These are phyloP conservation scores for Champsocephalus esox DNA, from an alignment of 2,797 vertebrate species.

Conservation along the genomic window DNA sequence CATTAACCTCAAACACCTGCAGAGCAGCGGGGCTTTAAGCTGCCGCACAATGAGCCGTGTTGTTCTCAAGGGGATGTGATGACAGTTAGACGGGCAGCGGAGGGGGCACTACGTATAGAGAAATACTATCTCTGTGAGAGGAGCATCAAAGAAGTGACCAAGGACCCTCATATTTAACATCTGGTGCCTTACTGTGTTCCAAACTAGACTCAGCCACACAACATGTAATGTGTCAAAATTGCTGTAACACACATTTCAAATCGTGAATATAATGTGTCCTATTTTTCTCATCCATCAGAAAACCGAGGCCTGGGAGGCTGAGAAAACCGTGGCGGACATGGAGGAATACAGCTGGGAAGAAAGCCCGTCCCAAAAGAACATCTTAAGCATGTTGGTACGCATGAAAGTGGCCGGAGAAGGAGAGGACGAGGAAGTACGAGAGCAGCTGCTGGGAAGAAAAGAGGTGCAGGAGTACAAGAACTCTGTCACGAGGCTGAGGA, in stretches of 20 bases:
- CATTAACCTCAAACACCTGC: slow-evolving; percentile 78
- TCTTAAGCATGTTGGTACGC: slow-evolving; percentile 83
- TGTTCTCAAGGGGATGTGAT: slow-evolving; percentile 72
- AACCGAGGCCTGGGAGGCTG: slow-evolving; percentile 92
- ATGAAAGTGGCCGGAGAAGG: slow-evolving; percentile 75
- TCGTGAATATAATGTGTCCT: neutral
- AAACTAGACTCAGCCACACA: neutral
- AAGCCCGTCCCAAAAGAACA: slow-evolving; percentile 89
- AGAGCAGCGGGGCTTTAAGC: slow-evolving; percentile 56
- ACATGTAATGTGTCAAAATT: no score
- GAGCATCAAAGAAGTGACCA: slow-evolving; percentile 56
- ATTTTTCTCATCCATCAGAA: slow-evolving; percentile 84
- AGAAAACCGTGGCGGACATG: slow-evolving; percentile 91
- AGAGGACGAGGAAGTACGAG: slow-evolving; percentile 69
- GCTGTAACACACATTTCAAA: neutral
- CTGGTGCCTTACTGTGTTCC: neutral
- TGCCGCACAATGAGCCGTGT: slow-evolving; percentile 70
- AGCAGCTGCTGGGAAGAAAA: slow-evolving; percentile 85
- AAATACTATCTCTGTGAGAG: slow-evolving; percentile 82
- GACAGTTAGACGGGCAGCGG: slow-evolving; percentile 46
- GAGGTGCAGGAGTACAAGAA: slow-evolving; percentile 89
- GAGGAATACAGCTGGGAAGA: slow-evolving; percentile 94
- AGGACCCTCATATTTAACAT: slow-evolving; percentile 24
- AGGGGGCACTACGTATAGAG: slow-evolving; percentile 66
- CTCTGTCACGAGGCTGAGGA: slow-evolving; percentile 88